phyloP scores from a whole-genome alignment of 2,113 vertebrate species.

The Vulpes lagopus region DNA sequence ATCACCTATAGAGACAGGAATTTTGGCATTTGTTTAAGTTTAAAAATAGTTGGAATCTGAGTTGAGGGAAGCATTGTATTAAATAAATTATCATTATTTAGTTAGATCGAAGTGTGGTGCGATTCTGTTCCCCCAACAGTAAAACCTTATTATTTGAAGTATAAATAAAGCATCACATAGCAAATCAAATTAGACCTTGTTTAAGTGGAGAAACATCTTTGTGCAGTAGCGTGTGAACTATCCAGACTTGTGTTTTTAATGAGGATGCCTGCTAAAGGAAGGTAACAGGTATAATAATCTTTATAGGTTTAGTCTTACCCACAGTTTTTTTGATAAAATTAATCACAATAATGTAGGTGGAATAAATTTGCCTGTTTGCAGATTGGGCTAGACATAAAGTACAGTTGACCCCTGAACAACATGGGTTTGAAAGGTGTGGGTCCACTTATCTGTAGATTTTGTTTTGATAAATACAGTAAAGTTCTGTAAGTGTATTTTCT shows the following conservation, averaged over 20 bases:
- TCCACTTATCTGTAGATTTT: not conserved
- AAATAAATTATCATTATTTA: constrained; percentile 2
- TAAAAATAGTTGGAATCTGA: constrained; percentile 46
- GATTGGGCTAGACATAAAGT: not conserved
- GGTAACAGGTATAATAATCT: not conserved
- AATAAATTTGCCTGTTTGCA: not conserved
- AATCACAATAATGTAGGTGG: not conserved
- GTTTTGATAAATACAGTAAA: not conserved
- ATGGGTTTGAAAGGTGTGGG: not conserved
- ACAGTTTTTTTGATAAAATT: constrained; percentile 36
- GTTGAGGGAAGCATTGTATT: constrained; percentile 10
- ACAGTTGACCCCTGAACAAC: not conserved
- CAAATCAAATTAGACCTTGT: constrained; percentile 20
- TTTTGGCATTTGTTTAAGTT: not conserved
- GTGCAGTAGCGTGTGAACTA: not conserved
- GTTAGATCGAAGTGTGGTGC: not conserved
- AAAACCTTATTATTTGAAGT: not conserved
- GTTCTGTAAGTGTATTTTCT: not conserved
- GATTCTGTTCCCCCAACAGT: not conserved
- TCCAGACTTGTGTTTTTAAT: constrained; percentile 9
- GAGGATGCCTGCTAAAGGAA: not conserved
- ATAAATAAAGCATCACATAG: not conserved
- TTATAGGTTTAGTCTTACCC: not conserved
- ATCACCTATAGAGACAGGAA: not conserved
- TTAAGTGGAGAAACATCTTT: constrained; percentile 7